Percentiles rank a stretch among this genome's conserved stretches.
phyloP scores from a whole-genome alignment of 2,888 invertebrate species.

The Cephus pygmeus region DNA sequence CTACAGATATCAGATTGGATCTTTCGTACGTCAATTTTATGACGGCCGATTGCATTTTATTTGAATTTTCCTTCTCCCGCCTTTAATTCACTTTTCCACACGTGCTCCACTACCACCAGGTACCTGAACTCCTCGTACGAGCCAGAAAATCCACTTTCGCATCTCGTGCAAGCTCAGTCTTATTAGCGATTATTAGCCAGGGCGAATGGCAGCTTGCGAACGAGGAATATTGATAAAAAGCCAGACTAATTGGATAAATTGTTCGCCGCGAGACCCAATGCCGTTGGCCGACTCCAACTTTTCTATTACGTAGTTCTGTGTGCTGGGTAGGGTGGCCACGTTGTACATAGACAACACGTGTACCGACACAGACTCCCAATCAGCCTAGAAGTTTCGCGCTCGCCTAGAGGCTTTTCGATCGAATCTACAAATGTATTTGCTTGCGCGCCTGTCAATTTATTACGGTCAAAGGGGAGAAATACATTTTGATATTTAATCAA shows the following conservation, averaged over 20 bases:
- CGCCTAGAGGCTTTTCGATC: no score
- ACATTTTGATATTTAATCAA: background rate
- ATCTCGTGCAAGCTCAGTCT: background rate
- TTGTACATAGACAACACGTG: background rate
- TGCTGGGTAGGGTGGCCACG: background rate
- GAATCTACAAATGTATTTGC: no score
- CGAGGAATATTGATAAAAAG: background rate
- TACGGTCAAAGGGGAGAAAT: background rate
- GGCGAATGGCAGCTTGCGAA: background rate
- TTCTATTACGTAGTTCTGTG: background rate
- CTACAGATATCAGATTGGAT: no score
- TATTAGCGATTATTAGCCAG: background rate
- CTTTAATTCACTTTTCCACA: background rate
- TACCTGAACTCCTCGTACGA: background rate
- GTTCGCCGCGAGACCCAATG: background rate
- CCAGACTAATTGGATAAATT: constrained; percentile 2
- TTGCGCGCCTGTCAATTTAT: background rate
- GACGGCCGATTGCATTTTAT: background rate
- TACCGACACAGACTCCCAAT: background rate
- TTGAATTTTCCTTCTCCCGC: background rate
- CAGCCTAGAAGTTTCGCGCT: background rate
- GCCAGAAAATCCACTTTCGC: background rate
- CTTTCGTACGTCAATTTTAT: background rate
- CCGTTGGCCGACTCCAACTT: background rate
- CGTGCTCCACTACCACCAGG: background rate